Base-by-base conservation (phyloP, 2,888 invertebrate species). In the Andrena flavipes region DNA sequence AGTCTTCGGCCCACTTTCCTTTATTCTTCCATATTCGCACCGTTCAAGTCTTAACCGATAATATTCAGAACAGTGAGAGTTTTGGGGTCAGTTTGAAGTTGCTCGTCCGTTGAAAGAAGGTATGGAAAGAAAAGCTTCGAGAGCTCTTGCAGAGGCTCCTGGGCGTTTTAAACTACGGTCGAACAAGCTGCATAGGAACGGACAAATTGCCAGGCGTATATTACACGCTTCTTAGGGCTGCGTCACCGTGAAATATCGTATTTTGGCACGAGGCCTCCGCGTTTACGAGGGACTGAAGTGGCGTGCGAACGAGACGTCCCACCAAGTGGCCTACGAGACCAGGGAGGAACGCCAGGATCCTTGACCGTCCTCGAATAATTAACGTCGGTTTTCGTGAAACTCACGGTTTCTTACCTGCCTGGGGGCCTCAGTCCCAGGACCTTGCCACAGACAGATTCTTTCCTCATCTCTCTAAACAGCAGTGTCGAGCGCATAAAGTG, bases 201-300 rank as follows among this genome's bases (percentile, higher is more conserved):
- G 91, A 92, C 93, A 93, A 93, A 93, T 92, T 92, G 92, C 90
- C 86, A 82, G 87, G 90, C 89, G 90, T 89, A 90, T 91, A 91
- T 92, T 92, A 92, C 92, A 92, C 90, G 91, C 87, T 90, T 91
- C 91, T 91, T 89, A 89, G 89, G 87, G 85, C 77, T 82, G 80
- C 82, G 77, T 80, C 80, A 84, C 85, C 84, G 87, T 92, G 91
- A 93, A 92, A 92, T 92, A 92, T 92, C 88, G 91, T 89, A 92
- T 92, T 92, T 91, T 92, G 90, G 89, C 91, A 90, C 90, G 90
- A 90, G 89, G 85, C 82, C 76, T 70, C 76, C 69, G 63, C 69
- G 63, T 79, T 83, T 68, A 68, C 72, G 68, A 68, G 78, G 71
- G 72, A 7, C 71, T 75, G 49, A 76, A 76, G 59, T 68, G 70